These are phyloP conservation scores for Bombus balteatus DNA, from an alignment of 1,140 invertebrate genomes.

Conservation along the genomic window DNA sequence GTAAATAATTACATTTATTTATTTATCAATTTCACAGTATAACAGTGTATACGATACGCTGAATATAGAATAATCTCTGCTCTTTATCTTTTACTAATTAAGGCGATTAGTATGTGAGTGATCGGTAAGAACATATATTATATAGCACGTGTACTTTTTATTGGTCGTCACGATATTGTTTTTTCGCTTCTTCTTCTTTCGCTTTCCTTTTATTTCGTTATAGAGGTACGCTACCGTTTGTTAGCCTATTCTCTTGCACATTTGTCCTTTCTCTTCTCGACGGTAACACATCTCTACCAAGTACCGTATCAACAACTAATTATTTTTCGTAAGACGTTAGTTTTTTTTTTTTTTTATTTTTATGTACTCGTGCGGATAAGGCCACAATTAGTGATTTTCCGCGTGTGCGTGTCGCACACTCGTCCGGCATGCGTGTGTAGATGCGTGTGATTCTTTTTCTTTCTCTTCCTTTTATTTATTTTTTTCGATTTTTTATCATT, in stretches of 20 bases:
- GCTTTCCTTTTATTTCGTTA: slow-evolving; percentile 18
- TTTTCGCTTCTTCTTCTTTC: slow-evolving; percentile 38
- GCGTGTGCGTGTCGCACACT: slow-evolving; percentile 58
- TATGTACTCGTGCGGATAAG: slow-evolving; percentile 74
- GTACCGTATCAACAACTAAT: slow-evolving; percentile 65
- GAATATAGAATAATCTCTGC: slow-evolving; percentile 77
- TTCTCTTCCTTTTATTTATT: background rate
- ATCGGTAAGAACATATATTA: slow-evolving; percentile 77
- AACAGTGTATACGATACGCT: slow-evolving; percentile 77
- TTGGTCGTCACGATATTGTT: slow-evolving; percentile 69
- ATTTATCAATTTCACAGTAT: slow-evolving; percentile 80
- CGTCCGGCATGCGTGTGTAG: slow-evolving; percentile 32
- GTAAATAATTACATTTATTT: slow-evolving; percentile 81
- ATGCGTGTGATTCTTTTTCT: background rate
- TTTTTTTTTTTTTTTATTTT: slow-evolving; percentile 53
- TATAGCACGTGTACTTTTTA: slow-evolving; percentile 75
- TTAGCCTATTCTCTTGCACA: slow-evolving; percentile 27
- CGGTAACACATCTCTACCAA: slow-evolving; percentile 54
- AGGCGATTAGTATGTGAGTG: slow-evolving; percentile 80
- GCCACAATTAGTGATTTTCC: slow-evolving; percentile 70
- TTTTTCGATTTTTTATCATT: background rate
- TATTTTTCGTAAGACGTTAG: slow-evolving; percentile 56
- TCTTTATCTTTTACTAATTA: slow-evolving; percentile 77
- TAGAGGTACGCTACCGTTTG: slow-evolving; percentile 11
- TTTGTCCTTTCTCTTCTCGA: slow-evolving; percentile 35